Evolutionary conservation across 2,797 vertebrate genomes (phyloP).

Genomic region (Pangasius mekongensis): DNA sequence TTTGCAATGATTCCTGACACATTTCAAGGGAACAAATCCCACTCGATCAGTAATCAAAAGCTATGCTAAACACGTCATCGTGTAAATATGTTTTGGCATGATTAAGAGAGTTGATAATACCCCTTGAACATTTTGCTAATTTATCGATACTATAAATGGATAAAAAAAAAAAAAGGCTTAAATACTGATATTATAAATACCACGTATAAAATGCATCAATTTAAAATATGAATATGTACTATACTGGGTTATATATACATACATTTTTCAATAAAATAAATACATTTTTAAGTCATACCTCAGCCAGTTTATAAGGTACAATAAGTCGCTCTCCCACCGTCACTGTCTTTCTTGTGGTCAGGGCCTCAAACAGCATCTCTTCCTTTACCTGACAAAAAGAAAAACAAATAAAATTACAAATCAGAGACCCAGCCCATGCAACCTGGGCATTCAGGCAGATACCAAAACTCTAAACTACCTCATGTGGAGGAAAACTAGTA

Average conservation of each 20-base stretch:
- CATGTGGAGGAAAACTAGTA: neutral
- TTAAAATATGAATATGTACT: too few species aligned
- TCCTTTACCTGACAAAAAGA: constrained; percentile 87
- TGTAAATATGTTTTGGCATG: neutral
- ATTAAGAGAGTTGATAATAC: neutral
- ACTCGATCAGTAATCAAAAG: neutral
- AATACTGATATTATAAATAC: neutral
- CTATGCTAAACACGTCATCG: neutral
- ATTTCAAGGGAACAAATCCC: neutral
- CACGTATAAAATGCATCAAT: too few species aligned
- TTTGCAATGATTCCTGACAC: neutral
- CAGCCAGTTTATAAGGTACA: constrained; percentile 90
- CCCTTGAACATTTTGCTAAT: neutral
- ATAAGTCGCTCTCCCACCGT: constrained; percentile 96
- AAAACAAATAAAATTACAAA: neutral
- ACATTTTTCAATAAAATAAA: neutral
- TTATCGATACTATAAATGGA: neutral
- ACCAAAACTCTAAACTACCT: neutral
- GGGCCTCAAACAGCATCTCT: constrained; percentile 93
- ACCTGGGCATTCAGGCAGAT: neutral
- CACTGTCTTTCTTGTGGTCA: constrained; percentile 93
- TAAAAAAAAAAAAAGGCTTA: neutral
- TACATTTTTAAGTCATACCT: constrained; percentile 76
- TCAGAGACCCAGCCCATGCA: neutral
- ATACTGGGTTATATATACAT: neutral